A percentile compares a stretch with the other conserved stretches of the same genome.
phyloP scores from a whole-genome alignment of 2,888 invertebrate genomes.

The Chymomyza amoena region DNA sequence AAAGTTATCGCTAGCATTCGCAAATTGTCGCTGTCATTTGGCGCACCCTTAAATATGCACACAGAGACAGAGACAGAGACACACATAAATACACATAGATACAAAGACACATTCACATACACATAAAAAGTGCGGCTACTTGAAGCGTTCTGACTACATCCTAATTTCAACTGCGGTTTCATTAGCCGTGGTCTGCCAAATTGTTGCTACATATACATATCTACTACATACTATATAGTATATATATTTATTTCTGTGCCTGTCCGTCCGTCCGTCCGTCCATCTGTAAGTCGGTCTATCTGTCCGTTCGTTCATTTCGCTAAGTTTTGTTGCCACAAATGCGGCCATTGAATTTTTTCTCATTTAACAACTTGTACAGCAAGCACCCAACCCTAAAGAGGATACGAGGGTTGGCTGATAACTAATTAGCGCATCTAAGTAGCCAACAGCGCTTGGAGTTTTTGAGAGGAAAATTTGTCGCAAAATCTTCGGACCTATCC shows the following conservation, averaged over 20 bases:
- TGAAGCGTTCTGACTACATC: conserved; percentile 44
- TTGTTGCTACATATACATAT: not conserved
- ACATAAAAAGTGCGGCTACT: conserved; percentile 42
- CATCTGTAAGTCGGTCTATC: not conserved
- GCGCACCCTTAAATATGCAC: conserved; percentile 28
- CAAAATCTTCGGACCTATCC: too few species aligned
- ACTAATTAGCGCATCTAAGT: too few species aligned
- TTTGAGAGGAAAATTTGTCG: too few species aligned
- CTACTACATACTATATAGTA: not conserved
- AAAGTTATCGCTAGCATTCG: conserved; percentile 63
- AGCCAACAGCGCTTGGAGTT: too few species aligned
- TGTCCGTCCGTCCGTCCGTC: conserved; percentile 9
- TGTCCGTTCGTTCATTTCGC: conserved; percentile 63
- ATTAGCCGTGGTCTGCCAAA: conserved; percentile 64
- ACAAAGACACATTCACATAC: conserved; percentile 19
- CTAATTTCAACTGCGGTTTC: conserved; percentile 64
- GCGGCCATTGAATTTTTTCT: conserved; percentile 55
- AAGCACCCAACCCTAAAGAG: not conserved
- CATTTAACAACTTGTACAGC: not conserved
- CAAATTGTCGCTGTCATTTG: conserved; percentile 69
- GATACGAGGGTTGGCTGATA: too few species aligned
- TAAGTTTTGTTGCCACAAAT: conserved; percentile 66
- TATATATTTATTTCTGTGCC: not conserved
- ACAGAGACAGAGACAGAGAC: conserved; percentile 21
- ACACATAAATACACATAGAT: conserved; percentile 7